Percentiles rank a stretch among this genome's conserved stretches.
phyloP scores from a whole-genome alignment of 2,888 invertebrate genomes.

The Cyclophora albipunctata region DNA sequence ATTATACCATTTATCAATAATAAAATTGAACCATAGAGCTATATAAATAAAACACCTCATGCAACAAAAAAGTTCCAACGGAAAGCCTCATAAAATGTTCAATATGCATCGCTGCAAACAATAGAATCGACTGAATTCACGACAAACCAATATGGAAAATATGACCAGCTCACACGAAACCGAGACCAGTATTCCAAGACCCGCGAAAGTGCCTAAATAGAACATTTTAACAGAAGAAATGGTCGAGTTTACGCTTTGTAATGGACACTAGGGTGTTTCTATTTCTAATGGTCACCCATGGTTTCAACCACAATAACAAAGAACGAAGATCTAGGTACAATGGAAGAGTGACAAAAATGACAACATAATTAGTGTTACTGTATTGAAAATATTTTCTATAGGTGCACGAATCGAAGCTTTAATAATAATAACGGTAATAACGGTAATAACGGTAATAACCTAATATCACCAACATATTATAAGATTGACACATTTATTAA shows the following conservation, averaged over 20 bases:
- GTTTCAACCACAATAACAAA: conserved; percentile 37
- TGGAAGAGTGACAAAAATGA: conserved; percentile 15
- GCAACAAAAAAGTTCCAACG: too few relatives aligned
- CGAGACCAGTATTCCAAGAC: conserved; percentile 20
- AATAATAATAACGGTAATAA: too few relatives aligned
- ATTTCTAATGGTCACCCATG: conserved; percentile 23
- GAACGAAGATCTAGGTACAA: conserved; percentile 19
- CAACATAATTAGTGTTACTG: too few relatives aligned
- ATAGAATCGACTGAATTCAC: conserved; percentile 26
- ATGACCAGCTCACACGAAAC: conserved; percentile 15
- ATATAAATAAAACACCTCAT: too few relatives aligned
- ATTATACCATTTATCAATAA: too few relatives aligned
- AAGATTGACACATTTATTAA: too few relatives aligned
- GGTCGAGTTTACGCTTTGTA: conserved; percentile 9
- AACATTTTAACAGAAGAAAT: conserved; percentile 1
- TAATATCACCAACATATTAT: too few relatives aligned
- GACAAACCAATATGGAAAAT: conserved; percentile 1
- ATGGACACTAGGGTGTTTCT: conserved; percentile 18
- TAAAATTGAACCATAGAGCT: too few relatives aligned
- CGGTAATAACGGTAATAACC: too few relatives aligned
- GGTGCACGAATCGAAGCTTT: too few relatives aligned
- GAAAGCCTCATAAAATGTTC: too few relatives aligned
- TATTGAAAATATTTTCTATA: too few relatives aligned
- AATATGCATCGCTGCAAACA: conserved; percentile 17
- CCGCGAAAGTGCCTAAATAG: conserved; percentile 14